A percentile compares a stretch with the other conserved stretches of the same genome.
These are phyloP conservation scores for Pelmatolapia mariae DNA, from an alignment of 2,113 vertebrate species.

Conservation along the genomic window DNA sequence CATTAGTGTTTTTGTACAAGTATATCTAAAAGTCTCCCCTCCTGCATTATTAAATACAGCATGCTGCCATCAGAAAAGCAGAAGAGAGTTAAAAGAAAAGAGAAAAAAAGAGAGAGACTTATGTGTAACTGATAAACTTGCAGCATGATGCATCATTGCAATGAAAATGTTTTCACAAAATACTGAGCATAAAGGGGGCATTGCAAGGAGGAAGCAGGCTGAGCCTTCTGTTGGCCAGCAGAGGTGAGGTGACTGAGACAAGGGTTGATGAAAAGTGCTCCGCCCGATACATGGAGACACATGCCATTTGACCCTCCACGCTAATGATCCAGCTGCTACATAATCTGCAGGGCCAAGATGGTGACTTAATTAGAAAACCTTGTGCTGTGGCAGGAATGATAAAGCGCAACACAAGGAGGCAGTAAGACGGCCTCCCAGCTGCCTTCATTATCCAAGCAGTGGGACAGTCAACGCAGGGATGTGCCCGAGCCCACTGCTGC, in stretches of 20 bases:
- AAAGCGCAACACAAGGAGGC: constrained; percentile 26
- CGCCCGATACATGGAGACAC: constrained; percentile 16
- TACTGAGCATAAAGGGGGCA: background rate
- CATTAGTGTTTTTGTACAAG: background rate
- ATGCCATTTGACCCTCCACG: constrained; percentile 51
- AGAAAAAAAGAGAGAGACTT: background rate
- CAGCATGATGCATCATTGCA: background rate
- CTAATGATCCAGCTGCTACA: constrained; percentile 66
- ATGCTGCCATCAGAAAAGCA: background rate
- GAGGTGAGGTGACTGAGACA: constrained; percentile 26
- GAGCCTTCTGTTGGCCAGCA: background rate
- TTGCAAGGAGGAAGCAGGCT: background rate
- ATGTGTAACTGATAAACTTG: background rate
- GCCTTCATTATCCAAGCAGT: constrained; percentile 41
- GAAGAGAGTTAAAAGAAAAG: background rate
- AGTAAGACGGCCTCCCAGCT: constrained; percentile 16
- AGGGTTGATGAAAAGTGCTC: constrained; percentile 37
- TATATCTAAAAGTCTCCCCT: background rate
- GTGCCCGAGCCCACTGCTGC: constrained; percentile 29
- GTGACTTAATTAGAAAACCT: constrained; percentile 61
- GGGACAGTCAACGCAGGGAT: constrained; percentile 28
- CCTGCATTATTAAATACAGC: background rate
- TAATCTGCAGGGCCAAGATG: constrained; percentile 46
- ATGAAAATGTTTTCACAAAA: background rate
- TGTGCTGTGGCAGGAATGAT: constrained; percentile 46